Conservation (phyloP, 1,140 invertebrate genomes). For the Drosophila willistoni region DNA sequence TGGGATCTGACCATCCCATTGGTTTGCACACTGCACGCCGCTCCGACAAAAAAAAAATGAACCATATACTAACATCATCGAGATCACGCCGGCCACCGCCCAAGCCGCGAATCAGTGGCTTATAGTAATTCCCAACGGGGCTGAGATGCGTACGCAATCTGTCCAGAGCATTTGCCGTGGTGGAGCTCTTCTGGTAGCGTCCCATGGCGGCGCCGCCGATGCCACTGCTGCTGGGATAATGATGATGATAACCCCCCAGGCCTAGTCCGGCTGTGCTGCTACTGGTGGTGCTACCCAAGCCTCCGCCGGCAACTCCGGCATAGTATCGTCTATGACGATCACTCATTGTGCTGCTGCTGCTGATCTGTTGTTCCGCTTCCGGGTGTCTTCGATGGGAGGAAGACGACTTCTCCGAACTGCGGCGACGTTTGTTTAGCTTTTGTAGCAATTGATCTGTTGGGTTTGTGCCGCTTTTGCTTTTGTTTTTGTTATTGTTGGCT, state of each 20-base stretch:
- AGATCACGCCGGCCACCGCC: constrained; percentile 55
- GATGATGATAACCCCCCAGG: constrained; percentile 19
- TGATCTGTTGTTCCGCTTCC: constrained; percentile 54
- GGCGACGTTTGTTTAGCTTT: constrained; percentile 62
- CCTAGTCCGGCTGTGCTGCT: constrained; percentile 35
- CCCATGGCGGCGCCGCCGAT: constrained; percentile 45
- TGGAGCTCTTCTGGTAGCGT: constrained; percentile 78
- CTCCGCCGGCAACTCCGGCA: constrained; percentile 62
- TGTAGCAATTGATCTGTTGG: constrained; percentile 31
- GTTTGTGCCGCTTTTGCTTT: constrained; percentile 31
- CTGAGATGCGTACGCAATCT: constrained; percentile 80
- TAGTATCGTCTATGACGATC: constrained; percentile 81
- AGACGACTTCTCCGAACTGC: constrained; percentile 67
- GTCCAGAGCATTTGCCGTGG: constrained; percentile 76
- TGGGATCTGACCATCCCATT: constrained; percentile 20
- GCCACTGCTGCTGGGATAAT: constrained; percentile 42
- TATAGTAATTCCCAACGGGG: constrained; percentile 79
- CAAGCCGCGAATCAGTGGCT: constrained; percentile 74
- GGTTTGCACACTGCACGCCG: constrained; percentile 53
- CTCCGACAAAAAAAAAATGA: constrained; percentile 7
- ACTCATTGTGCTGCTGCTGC: constrained; percentile 55
- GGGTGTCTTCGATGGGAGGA: constrained; percentile 57
- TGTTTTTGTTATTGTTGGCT: constrained; percentile 42
- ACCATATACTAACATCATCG: constrained; percentile 77
- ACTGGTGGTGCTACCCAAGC: constrained; percentile 33